These are phyloP conservation scores for Batillaria attramentaria DNA, from an alignment of 1,140 invertebrate species.

Conservation along the genomic window DNA sequence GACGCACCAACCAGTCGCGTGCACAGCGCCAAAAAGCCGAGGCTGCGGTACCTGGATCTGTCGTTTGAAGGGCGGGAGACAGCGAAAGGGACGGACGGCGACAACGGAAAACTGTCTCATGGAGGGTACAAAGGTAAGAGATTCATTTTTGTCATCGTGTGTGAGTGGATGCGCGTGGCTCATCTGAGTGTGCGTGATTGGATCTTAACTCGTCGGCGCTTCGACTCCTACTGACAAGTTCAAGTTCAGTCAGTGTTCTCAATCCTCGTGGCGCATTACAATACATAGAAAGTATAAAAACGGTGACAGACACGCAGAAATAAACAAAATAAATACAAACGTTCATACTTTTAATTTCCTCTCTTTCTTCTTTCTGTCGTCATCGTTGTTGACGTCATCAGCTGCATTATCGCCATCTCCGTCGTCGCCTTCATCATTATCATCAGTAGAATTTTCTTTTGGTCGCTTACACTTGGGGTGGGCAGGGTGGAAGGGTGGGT, in stretches of 20 bases:
- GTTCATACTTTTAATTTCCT: too few relatives aligned
- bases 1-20: background rate
- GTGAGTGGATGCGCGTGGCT: too few relatives aligned
- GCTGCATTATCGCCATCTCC: too few relatives aligned
- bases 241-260: background rate
- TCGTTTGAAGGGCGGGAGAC: background rate
- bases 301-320: background rate
- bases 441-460: too few relatives aligned
- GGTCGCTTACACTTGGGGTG: too few relatives aligned
- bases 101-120: background rate
- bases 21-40: constrained; percentile 8
- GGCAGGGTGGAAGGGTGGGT: too few relatives aligned
- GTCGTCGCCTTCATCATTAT: too few relatives aligned
- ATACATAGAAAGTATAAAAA: background rate
- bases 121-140: background rate
- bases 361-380: too few relatives aligned
- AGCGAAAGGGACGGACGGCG: background rate
- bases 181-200: too few relatives aligned
- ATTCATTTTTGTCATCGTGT: background rate
- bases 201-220: background rate
- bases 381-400: too few relatives aligned
- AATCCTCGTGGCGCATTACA: background rate
- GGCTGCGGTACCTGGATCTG: background rate
- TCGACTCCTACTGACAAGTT: too few relatives aligned
- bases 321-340: background rate